Percentiles rank a stretch among this genome's conserved stretches.
These are phyloP conservation scores for Melipona bicolor DNA, from an alignment of 2,888 invertebrate species.

Conservation along the genomic window DNA sequence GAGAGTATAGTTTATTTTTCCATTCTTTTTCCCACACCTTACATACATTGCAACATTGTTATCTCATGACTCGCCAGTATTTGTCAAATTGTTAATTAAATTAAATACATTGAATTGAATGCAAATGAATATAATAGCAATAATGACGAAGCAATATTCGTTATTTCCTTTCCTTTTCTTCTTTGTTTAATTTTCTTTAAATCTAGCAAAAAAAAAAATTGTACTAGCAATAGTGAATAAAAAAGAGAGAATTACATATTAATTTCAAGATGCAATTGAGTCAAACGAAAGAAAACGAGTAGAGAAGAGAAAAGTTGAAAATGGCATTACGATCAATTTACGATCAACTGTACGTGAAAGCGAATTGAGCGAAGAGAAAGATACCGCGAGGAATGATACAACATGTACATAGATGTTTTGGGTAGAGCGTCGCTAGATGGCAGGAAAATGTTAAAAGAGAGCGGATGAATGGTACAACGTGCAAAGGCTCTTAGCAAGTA, in stretches of 20 bases:
- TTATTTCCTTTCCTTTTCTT: background rate
- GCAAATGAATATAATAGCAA: background rate
- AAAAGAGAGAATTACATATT: background rate
- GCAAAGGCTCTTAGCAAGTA: slow-evolving; percentile 27
- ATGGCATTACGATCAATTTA: background rate
- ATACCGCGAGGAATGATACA: background rate
- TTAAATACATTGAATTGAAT: background rate
- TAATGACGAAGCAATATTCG: background rate
- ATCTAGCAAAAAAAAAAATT: background rate
- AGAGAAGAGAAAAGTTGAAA: background rate
- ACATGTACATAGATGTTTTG: background rate
- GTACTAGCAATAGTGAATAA: background rate
- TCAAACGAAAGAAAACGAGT: background rate
- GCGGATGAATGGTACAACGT: slow-evolving; percentile 24
- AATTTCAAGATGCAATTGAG: background rate
- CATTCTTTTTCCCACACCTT: background rate
- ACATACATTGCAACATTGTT: background rate
- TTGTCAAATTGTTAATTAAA: background rate
- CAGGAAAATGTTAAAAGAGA: slow-evolving; percentile 29
- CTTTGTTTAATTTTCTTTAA: background rate
- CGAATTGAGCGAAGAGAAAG: background rate
- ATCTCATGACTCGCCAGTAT: background rate
- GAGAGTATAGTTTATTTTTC: background rate
- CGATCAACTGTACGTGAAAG: background rate
- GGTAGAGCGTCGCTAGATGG: slow-evolving; percentile 32